These are phyloP conservation scores for Phoxinus dragarum DNA, from an alignment of 2,797 vertebrate genomes.

Conservation along the genomic window DNA sequence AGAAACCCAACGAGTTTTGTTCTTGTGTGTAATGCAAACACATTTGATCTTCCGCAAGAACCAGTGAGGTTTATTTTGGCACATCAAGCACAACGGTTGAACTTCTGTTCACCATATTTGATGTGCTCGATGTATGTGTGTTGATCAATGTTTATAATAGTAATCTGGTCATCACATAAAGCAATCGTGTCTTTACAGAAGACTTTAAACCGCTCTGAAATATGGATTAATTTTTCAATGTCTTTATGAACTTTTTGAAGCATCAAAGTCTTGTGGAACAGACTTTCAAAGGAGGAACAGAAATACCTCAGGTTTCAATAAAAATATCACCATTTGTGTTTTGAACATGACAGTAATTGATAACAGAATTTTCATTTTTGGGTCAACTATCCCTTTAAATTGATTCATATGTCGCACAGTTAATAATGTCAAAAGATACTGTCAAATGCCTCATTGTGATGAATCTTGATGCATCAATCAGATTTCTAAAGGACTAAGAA, in stretches of 20 bases:
- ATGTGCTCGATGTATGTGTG: not conserved
- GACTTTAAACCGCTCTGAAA: not conserved
- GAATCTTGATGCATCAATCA: not conserved
- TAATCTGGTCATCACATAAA: not conserved
- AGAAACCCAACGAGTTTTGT: not conserved
- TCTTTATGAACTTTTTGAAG: not conserved
- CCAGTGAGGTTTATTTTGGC: not conserved
- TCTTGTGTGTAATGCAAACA: not conserved
- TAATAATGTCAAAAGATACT: not conserved
- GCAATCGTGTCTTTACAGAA: not conserved
- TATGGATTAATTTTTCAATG: not conserved
- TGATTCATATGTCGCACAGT: not conserved
- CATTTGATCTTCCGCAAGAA: not conserved
- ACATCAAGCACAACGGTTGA: not conserved
- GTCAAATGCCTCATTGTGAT: not conserved
- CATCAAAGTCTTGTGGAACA: not conserved
- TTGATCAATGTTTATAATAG: not conserved
- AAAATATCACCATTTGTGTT: not conserved
- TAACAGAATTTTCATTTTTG: not conserved
- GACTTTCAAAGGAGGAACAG: not conserved
- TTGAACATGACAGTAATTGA: not conserved
- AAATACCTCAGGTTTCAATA: not conserved
- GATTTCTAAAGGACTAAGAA: not conserved
- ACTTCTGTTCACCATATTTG: not conserved
- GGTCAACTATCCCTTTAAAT: not conserved